Conservation (phyloP, 2,888 invertebrate species). For the Ametastegia equiseti region DNA sequence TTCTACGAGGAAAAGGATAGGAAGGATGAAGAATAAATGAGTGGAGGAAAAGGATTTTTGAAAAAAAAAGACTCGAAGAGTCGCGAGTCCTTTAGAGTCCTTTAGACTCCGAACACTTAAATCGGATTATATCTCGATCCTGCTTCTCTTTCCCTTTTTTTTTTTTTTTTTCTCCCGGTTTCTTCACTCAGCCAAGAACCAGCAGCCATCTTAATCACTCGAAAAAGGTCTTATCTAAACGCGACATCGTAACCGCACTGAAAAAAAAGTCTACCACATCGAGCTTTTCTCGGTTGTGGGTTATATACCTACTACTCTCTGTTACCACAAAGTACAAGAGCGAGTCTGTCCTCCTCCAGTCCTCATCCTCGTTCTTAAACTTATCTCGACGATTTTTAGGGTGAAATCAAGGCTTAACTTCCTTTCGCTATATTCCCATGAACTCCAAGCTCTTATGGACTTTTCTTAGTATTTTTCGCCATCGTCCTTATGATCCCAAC, state of each 20-base stretch:
- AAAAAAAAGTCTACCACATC: not conserved
- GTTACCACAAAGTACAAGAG: too few relatives aligned
- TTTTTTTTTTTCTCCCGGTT: not conserved
- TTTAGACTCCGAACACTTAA: slow-evolving; percentile 23
- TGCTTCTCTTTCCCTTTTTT: not conserved
- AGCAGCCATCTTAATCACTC: slow-evolving; percentile 29
- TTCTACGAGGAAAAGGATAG: not conserved
- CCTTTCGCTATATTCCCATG: not conserved
- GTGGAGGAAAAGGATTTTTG: not conserved
- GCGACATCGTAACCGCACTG: slow-evolving; percentile 13
- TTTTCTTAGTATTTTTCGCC: slow-evolving; percentile 24
- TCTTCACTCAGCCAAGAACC: not conserved
- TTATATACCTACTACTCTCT: too few relatives aligned
- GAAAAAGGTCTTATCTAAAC: slow-evolving; percentile 34
- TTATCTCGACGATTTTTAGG: slow-evolving; percentile 26
- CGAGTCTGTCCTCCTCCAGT: slow-evolving; percentile 41
- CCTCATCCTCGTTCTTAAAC: not conserved
- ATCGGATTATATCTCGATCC: slow-evolving; percentile 28
- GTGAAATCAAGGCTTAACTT: slow-evolving; percentile 24
- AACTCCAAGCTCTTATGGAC: slow-evolving; percentile 43
- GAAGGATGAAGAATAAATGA: not conserved
- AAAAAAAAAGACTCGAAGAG: not conserved
- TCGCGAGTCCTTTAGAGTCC: slow-evolving; percentile 23
- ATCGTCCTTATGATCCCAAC: slow-evolving; percentile 10
- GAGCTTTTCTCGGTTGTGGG: too few relatives aligned